Percentiles rank a stretch among this genome's conserved stretches.
Conservation (phyloP, 2,113 vertebrate species). For the Heterotilapia buettikoferi region DNA sequence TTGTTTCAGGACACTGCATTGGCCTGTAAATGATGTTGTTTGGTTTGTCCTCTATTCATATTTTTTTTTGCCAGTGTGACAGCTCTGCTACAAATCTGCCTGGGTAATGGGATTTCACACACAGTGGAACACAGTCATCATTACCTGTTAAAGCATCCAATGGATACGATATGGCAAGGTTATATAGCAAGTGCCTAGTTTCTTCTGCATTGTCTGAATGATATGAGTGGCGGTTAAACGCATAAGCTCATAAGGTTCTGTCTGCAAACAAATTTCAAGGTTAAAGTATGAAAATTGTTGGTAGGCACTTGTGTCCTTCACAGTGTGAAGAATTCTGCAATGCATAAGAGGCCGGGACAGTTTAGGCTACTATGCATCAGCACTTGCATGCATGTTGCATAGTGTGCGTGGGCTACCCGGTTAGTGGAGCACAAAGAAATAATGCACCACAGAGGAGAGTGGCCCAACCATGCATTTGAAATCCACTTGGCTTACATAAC, state of each 20-base stretch:
- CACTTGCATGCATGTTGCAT: neutral
- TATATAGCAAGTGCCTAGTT: neutral
- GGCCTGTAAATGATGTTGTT: neutral
- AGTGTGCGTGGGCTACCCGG: neutral
- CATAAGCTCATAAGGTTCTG: neutral
- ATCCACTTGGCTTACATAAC: constrained; percentile 63
- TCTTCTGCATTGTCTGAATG: neutral
- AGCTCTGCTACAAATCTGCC: neutral
- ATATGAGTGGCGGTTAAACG: neutral
- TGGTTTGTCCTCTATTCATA: neutral
- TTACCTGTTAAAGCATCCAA: neutral
- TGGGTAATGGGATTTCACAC: neutral
- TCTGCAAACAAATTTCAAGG: neutral
- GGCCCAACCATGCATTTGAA: constrained; percentile 42
- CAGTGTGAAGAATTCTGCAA: neutral
- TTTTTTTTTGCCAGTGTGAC: neutral
- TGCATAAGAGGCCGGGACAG: neutral
- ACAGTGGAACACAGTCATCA: neutral
- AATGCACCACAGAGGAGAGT: constrained; percentile 21
- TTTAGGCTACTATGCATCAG: neutral
- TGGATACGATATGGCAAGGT: neutral
- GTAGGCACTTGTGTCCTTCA: neutral
- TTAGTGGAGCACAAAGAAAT: constrained; percentile 37
- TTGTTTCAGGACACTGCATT: neutral
- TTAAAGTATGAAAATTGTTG: neutral